These are phyloP conservation scores for Calameuta pallipes DNA, from an alignment of 2,888 invertebrate species.

Conservation along the genomic window DNA sequence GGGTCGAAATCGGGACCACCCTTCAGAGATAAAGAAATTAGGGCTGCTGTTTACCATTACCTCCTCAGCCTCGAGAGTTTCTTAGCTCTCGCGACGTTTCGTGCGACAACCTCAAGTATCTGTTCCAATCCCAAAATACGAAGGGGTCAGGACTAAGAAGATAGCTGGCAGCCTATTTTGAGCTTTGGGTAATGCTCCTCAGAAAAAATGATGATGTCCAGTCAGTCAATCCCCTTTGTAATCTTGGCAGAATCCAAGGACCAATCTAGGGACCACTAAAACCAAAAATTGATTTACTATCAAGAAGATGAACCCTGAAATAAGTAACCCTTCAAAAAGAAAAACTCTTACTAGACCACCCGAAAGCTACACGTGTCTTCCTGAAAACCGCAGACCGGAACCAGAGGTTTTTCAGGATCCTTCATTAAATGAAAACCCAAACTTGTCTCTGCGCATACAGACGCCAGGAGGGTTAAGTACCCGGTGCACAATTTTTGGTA, in stretches of 20 bases:
- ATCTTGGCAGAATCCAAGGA: not conserved
- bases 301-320: not conserved
- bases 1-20: constrained; percentile 12
- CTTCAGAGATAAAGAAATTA: constrained; percentile 26
- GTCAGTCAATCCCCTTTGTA: not conserved
- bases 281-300: not conserved
- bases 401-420: constrained; percentile 31
- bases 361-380: constrained; percentile 43
- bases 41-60: constrained; percentile 52
- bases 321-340: not conserved
- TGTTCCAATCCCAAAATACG: not conserved
- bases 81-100: constrained; percentile 33
- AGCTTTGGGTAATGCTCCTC: not conserved
- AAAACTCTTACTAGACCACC: constrained; percentile 32
- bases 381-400: constrained; percentile 49
- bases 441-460: not conserved
- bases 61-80: constrained; percentile 31
- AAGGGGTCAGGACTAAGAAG: not conserved
- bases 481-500: not conserved
- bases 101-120: constrained; percentile 39
- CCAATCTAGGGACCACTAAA: not conserved
- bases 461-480: not conserved
- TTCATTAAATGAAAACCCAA: not conserved
- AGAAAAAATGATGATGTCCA: not conserved
- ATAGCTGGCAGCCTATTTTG: not conserved